Evolutionary conservation across 2,888 invertebrate species (phyloP).

Genomic region (Drosophila neotestacea): DNA sequence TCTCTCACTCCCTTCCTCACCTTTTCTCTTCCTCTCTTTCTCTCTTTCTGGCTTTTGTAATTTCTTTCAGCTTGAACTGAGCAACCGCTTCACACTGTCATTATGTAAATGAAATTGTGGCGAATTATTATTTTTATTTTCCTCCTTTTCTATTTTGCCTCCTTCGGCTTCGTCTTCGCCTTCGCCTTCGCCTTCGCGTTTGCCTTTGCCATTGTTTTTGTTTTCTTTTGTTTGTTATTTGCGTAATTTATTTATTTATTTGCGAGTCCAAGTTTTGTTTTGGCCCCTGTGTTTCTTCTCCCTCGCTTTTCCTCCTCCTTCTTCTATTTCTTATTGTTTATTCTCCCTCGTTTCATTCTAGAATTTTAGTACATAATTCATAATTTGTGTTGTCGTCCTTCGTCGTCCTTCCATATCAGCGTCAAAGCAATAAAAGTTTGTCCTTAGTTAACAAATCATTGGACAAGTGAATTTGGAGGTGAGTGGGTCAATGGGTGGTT

Average conservation of each 20-base stretch:
- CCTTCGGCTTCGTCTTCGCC: slow-evolving; percentile 2
- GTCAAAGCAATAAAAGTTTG: slow-evolving; percentile 73
- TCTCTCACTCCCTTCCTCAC: neutral
- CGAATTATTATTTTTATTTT: slow-evolving; percentile 68
- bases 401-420: slow-evolving; percentile 31
- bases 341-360: slow-evolving; percentile 23
- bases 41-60: slow-evolving; percentile 26
- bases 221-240: slow-evolving; percentile 48
- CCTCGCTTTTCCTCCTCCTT: neutral
- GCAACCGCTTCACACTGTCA: slow-evolving; percentile 73
- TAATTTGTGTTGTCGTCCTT: slow-evolving; percentile 58
- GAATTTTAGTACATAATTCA: slow-evolving; percentile 66
- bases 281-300: slow-evolving; percentile 2
- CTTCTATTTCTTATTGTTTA: slow-evolving; percentile 18
- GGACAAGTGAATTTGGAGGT: slow-evolving; percentile 42
- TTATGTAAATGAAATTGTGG: slow-evolving; percentile 83
- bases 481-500: slow-evolving; percentile 5
- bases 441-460: slow-evolving; percentile 77
- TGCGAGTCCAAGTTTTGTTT: slow-evolving; percentile 39
- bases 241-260: slow-evolving; percentile 74
- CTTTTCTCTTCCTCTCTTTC: neutral
- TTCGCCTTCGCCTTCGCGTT: slow-evolving; percentile 22
- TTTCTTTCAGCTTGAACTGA: slow-evolving; percentile 28
- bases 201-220: slow-evolving; percentile 20
- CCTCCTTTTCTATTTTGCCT: slow-evolving; percentile 15